These are phyloP conservation scores for Bhutanitis thaidina DNA, from an alignment of 2,888 invertebrate species.

Conservation along the genomic window DNA sequence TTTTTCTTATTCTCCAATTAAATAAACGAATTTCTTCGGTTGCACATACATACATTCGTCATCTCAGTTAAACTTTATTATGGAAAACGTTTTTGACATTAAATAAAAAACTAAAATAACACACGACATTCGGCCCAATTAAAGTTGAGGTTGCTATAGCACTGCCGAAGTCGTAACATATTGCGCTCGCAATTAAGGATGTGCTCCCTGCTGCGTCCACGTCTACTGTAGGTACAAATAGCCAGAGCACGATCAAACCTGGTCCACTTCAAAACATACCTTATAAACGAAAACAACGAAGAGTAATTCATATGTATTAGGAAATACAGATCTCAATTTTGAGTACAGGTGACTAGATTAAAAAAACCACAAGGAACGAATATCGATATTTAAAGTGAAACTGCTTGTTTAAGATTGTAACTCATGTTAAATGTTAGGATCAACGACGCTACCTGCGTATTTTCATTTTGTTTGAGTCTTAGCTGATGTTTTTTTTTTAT, in stretches of 20 bases:
- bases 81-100: conserved; percentile 16
- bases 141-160: conserved; percentile 31
- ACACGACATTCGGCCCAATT: conserved; percentile 37
- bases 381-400: too few relatives aligned
- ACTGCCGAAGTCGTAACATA: conserved; percentile 63
- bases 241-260: conserved; percentile 65
- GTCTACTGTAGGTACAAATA: conserved; percentile 67
- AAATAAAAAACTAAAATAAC: conserved; percentile 29
- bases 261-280: conserved; percentile 28
- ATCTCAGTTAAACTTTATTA: conserved; percentile 22
- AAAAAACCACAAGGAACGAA: too few relatives aligned
- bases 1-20: conserved; percentile 3
- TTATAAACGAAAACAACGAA: conserved; percentile 62
- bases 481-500: too few relatives aligned
- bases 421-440: too few relatives aligned
- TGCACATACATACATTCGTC: conserved; percentile 16
- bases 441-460: too few relatives aligned
- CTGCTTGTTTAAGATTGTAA: too few relatives aligned
- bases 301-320: conserved; percentile 37
- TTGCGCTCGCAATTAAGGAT: conserved; percentile 75
- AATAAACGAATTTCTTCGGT: conserved; percentile 2
- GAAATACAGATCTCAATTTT: conserved; percentile 13
- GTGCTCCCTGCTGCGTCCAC: conserved; percentile 65
- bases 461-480: too few relatives aligned
- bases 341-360: too few relatives aligned